These are phyloP conservation scores for Sylvietta virens DNA, from an alignment of 2,113 vertebrate species.

Conservation along the genomic window DNA sequence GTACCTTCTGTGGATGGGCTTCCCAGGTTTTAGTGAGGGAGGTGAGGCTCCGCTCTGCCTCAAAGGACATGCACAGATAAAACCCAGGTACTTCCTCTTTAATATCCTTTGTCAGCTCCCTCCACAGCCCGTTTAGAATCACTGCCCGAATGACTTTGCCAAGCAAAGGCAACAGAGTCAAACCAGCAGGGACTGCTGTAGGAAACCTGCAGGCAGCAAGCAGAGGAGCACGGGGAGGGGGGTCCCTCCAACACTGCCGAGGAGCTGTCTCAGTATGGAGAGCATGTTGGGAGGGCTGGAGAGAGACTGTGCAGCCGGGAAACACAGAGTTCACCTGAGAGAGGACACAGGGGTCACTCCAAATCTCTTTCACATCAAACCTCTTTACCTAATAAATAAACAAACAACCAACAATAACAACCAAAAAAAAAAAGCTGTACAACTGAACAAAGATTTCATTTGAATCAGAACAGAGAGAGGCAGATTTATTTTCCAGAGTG, in stretches of 20 bases:
- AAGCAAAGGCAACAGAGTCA: conserved; percentile 1
- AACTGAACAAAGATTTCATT: not conserved
- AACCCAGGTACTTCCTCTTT: not conserved
- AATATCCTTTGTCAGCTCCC: conserved; percentile 27
- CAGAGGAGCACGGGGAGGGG: not conserved
- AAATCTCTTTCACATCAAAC: not conserved
- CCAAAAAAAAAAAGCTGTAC: not conserved
- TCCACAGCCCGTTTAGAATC: conserved; percentile 29
- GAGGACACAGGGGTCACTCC: not conserved
- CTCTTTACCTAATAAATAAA: conserved; percentile 4
- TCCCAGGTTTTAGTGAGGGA: not conserved
- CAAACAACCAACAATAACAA: not conserved
- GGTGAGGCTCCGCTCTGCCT: not conserved
- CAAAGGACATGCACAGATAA: not conserved
- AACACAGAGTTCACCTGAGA: not conserved
- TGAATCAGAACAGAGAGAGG: not conserved
- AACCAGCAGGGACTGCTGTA: not conserved
- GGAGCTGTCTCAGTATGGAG: not conserved
- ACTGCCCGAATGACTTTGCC: conserved; percentile 43
- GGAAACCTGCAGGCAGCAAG: not conserved
- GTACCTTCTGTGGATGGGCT: not conserved
- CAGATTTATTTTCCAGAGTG: not conserved
- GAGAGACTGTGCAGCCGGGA: not conserved
- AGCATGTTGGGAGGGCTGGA: not conserved
- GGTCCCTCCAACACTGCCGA: not conserved